Conservation (phyloP, 2,797 vertebrate genomes). For the Sebastiscus tertius region DNA sequence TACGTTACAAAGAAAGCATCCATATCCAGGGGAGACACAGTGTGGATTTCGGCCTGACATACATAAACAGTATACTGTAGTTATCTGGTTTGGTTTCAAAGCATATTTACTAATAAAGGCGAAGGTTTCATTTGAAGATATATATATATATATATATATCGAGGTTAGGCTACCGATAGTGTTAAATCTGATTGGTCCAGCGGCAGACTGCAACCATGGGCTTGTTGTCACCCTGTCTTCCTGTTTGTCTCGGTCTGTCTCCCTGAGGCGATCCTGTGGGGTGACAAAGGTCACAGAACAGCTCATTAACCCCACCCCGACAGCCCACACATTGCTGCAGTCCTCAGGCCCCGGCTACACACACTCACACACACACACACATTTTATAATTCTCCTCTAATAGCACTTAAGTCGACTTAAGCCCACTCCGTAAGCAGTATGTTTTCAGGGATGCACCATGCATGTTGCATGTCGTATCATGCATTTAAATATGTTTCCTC, state of each 20-base stretch:
- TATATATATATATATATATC: background rate
- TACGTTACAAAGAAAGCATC: background rate
- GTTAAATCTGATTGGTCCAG: conserved; percentile 39
- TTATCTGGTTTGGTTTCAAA: background rate
- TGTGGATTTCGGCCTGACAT: conserved; percentile 2
- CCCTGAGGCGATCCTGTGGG: conserved; percentile 72
- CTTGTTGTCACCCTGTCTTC: conserved; percentile 76
- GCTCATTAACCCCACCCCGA: conserved; percentile 83
- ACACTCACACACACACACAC: conserved; percentile 50
- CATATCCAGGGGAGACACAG: background rate
- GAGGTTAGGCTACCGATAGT: conserved; percentile 7
- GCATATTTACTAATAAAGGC: background rate
- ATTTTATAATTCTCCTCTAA: conserved; percentile 77
- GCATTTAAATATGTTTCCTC: background rate
- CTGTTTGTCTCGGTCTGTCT: conserved; percentile 76
- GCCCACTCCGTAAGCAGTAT: conserved; percentile 52
- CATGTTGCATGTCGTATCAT: conserved; percentile 21
- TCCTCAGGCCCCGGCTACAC: conserved; percentile 58
- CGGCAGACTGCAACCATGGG: conserved; percentile 50
- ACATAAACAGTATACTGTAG: background rate
- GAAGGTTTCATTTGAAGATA: background rate
- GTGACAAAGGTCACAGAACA: conserved; percentile 80
- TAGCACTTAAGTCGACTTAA: conserved; percentile 79
- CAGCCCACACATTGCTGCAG: conserved; percentile 77
- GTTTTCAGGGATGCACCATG: conserved; percentile 60